A percentile compares a stretch with the other conserved stretches of the same genome.
Conservation (phyloP, 2,797 vertebrate species). For the Notamacropus eugenii region DNA sequence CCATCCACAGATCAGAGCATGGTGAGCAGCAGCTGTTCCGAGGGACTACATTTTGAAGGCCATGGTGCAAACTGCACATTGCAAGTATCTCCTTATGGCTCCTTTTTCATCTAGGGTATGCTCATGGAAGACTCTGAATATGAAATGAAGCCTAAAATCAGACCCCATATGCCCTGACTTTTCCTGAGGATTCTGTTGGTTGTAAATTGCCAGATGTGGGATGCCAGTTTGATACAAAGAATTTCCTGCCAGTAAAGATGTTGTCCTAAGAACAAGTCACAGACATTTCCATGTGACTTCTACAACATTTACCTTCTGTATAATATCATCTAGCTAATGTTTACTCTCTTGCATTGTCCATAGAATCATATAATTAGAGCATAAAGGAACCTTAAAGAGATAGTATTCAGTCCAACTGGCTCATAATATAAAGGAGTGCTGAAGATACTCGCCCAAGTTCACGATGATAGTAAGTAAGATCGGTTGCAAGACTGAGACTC, state of each 20-base stretch:
- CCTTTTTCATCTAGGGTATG: background rate
- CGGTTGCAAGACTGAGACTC: background rate
- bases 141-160: background rate
- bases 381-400: background rate
- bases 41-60: slow-evolving; percentile 1
- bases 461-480: background rate
- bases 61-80: background rate
- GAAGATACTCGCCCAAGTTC: background rate
- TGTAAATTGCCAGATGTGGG: background rate
- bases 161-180: background rate
- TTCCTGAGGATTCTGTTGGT: background rate
- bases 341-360: background rate
- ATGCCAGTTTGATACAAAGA: background rate
- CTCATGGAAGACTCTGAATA: background rate
- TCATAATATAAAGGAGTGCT: background rate
- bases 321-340: background rate
- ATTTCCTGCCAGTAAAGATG: background rate
- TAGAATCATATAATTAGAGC: background rate
- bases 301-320: background rate
- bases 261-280: background rate
- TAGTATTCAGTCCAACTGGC: background rate
- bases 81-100: background rate
- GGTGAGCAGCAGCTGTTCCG: slow-evolving; percentile 14
- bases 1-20: background rate
- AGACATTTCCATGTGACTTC: background rate